Evolutionary conservation across 2,888 invertebrate genomes (phyloP).

Genomic region (Chelonus formosanus): DNA sequence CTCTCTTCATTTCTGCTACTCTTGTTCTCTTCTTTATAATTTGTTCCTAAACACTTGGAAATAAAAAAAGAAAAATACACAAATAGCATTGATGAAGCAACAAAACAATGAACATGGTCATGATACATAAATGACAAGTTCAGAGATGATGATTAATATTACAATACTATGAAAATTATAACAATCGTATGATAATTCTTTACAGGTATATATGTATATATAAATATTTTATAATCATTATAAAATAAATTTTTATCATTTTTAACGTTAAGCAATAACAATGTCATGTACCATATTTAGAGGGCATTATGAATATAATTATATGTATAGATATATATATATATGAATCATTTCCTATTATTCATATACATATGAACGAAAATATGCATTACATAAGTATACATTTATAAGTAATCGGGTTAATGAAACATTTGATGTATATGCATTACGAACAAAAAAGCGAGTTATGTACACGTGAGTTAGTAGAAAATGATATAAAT

Average conservation of each 20-base stretch:
- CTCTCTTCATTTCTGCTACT: constrained; percentile 24
- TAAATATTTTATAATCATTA: too few relatives aligned
- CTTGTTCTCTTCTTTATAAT: constrained; percentile 33
- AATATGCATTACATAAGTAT: constrained; percentile 26
- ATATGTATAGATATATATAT: constrained; percentile 10
- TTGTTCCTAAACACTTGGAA: constrained; percentile 54
- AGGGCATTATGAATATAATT: constrained; percentile 36
- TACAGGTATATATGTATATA: constrained; percentile 9
- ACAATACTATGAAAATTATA: constrained; percentile 36
- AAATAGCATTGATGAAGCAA: constrained; percentile 21
- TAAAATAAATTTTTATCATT: too few relatives aligned
- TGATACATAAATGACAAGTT: constrained; percentile 44
- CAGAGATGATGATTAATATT: constrained; percentile 33
- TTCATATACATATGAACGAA: constrained; percentile 26
- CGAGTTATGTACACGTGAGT: constrained; percentile 65
- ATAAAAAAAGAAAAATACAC: constrained; percentile 27
- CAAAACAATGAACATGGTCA: constrained; percentile 33
- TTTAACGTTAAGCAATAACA: constrained; percentile 19
- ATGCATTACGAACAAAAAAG: constrained; percentile 65
- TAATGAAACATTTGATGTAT: constrained; percentile 56
- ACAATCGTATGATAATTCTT: constrained; percentile 11
- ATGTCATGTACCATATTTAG: constrained; percentile 36
- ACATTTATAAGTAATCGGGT: constrained; percentile 48
- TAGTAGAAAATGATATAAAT: constrained; percentile 54
- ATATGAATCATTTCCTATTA: constrained; percentile 24